phyloP scores from a whole-genome alignment of 2,888 invertebrate species.

The Conchocele bisecta region DNA sequence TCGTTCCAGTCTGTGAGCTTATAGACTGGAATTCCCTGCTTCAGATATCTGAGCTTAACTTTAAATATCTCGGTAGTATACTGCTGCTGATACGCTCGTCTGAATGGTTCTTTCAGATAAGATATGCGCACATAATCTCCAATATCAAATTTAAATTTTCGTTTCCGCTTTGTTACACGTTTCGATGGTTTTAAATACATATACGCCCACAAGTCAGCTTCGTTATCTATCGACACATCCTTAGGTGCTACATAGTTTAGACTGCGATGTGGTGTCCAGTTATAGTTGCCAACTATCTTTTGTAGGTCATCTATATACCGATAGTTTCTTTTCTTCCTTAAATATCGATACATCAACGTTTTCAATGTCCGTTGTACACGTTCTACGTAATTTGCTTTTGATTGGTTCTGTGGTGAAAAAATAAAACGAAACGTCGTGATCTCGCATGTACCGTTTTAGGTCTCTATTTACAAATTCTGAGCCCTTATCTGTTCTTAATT shows the following conservation, averaged over 20 bases:
- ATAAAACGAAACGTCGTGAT: constrained; percentile 12
- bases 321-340: constrained; percentile 20
- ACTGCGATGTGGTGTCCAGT: constrained; percentile 43
- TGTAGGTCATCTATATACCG: constrained; percentile 42
- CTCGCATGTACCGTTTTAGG: constrained; percentile 21
- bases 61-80: constrained; percentile 25
- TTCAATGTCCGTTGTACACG: constrained; percentile 7
- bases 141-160: constrained; percentile 4
- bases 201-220: constrained; percentile 39
- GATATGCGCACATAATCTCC: constrained; percentile 16
- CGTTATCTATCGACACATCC: constrained; percentile 36
- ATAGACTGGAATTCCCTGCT: constrained; percentile 35
- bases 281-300: constrained; percentile 38
- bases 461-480: constrained; percentile 17
- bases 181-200: constrained; percentile 19
- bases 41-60: constrained; percentile 17
- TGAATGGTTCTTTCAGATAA: constrained; percentile 26
- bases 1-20: constrained; percentile 19
- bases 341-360: constrained; percentile 2
- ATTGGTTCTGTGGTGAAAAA: constrained; percentile 27
- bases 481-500: constrained; percentile 18
- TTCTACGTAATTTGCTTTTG: constrained; percentile 16
- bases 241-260: constrained; percentile 42
- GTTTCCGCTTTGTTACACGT: neutral
- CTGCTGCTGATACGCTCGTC: constrained; percentile 23